A percentile compares a stretch with the other conserved stretches of the same genome.
phyloP scores from a whole-genome alignment of 2,888 invertebrate genomes.

The Chaetogeoica ovagalla region DNA sequence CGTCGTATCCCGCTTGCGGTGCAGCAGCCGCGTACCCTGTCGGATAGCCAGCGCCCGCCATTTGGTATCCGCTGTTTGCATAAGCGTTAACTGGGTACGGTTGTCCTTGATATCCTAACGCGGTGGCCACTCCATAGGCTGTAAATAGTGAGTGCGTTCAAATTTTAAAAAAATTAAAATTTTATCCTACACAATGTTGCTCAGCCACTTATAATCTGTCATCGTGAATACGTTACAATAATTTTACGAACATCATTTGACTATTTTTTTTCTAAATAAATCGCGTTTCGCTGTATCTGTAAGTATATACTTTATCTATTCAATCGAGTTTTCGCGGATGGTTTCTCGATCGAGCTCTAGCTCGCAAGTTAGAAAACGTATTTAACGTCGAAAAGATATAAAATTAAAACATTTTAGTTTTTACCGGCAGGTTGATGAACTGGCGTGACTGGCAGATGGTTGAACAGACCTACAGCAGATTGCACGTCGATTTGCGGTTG shows the following conservation, averaged over 20 bases:
- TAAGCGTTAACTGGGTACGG: not conserved
- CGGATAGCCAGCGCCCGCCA: not conserved
- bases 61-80: not conserved
- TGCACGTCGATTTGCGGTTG: constrained; percentile 25
- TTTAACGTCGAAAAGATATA: no score
- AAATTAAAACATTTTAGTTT: not conserved
- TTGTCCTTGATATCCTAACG: constrained; percentile 13
- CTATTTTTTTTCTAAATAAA: no score
- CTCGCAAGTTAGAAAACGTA: no score
- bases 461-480: not conserved
- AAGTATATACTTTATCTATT: no score
- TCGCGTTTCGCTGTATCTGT: no score
- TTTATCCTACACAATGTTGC: no score
- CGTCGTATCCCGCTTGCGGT: not conserved
- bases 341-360: no score
- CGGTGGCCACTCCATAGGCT: constrained; percentile 31
- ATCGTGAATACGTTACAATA: no score
- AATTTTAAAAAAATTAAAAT: not conserved
- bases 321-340: no score
- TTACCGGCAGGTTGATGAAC: constrained; percentile 11
- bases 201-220: no score
- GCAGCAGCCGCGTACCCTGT: not conserved
- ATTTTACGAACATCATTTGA: no score
- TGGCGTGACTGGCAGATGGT: constrained; percentile 18
- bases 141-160: not conserved